Evolutionary conservation across 2,113 vertebrate species (phyloP), one percentile per base, ranked within the genome.

Genomic region (Oreochromis tanganicae): DNA sequence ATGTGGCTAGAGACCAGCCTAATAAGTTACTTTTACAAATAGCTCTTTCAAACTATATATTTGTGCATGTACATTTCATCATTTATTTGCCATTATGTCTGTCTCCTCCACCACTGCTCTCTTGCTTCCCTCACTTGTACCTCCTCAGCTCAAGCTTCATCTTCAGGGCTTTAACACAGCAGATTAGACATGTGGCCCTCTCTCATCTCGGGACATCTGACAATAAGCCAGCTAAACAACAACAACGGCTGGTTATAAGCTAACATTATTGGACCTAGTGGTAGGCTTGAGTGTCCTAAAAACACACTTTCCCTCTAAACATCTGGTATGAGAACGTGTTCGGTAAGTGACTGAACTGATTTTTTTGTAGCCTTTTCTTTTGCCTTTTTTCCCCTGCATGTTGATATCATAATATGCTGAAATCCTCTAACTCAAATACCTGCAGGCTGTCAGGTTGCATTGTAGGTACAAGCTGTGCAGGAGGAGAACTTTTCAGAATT

Each of bases 131-230:
- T 41, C 36, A 24, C n/a, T 68, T 41, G n/a, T 41, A 21, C 36
- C 63, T 68, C n/a, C 36, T 68, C 63, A 68, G 36, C 36, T 68
- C 63, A 68, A 68, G n/a, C 3, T 21, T 41, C 63, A 68, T 68
- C n/a, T 68, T 68, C 3, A 68, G 63, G 63, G 36, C 19, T 41
- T 41, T 68, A 68, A 68, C 36, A 68, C n/a, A 41, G 63, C 36
- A 68, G 38, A 68, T 41, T 14, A 68, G 63, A 68, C 63, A 68
- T 14, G 12, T 21, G 63, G 36, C 34, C n/a, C 36, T 41, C 36
- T 36, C 34, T 12, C 63, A 68, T 68, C 36, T 68, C 3, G 12
- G 12, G 36, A 21, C n/a, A 41, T 41, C 63, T 68, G 36, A 41
- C 63, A 68, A 68, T 24, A 68, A 68, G 63, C 63, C 36, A 21